phyloP scores from a whole-genome alignment of 2,888 invertebrate genomes.

The Drosophila pseudotakahashii region DNA sequence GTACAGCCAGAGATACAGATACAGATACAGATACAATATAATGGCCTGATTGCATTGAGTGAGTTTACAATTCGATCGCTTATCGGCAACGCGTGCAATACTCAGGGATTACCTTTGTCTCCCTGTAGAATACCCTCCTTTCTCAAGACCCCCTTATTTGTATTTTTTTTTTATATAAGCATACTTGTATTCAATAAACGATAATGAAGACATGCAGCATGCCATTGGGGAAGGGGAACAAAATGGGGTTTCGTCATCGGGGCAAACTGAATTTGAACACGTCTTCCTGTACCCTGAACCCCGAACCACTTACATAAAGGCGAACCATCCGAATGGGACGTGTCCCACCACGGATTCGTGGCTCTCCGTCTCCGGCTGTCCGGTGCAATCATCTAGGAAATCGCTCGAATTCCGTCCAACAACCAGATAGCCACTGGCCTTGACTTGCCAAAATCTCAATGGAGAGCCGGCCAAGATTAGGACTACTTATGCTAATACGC shows the following conservation, averaged over 20 bases:
- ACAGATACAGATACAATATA: conserved; percentile 43
- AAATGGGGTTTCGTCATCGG: conserved; percentile 27
- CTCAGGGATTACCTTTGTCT: conserved; percentile 35
- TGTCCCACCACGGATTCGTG: conserved; percentile 19
- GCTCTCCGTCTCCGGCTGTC: background rate
- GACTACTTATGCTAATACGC: conserved; percentile 31
- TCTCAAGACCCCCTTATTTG: background rate
- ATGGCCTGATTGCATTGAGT: conserved; percentile 64
- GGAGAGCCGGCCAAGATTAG: conserved; percentile 15
- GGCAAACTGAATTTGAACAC: conserved; percentile 64
- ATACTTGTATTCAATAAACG: conserved; percentile 26
- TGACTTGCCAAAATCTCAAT: conserved; percentile 10
- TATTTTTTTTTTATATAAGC: conserved; percentile 9
- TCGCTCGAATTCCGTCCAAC: conserved; percentile 18
- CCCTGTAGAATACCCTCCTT: background rate
- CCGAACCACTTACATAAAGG: conserved; percentile 51
- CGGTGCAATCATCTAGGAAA: conserved; percentile 24
- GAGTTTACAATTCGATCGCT: conserved; percentile 65
- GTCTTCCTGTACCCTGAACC: conserved; percentile 65
- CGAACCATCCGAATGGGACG: conserved; percentile 20
- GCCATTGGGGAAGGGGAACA: conserved; percentile 13
- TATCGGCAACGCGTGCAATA: conserved; percentile 50
- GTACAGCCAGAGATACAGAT: conserved; percentile 13
- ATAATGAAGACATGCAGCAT: conserved; percentile 42
- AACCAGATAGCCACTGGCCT: conserved; percentile 21